Evolutionary conservation across 2,113 vertebrate species (phyloP).

Genomic region (Strix aluco): DNA sequence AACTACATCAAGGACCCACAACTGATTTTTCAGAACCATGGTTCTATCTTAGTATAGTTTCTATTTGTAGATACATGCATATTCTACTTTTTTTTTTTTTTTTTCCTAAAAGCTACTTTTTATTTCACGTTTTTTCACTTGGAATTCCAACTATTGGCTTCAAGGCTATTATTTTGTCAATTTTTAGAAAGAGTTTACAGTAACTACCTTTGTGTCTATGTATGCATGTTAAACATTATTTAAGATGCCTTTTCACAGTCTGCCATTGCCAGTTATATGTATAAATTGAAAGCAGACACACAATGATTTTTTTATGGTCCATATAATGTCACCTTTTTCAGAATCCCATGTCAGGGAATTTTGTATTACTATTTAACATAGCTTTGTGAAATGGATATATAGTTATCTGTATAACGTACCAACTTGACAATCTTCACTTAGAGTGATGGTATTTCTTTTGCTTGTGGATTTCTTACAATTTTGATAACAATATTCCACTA

Average conservation of each 20-base stretch:
- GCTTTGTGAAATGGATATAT: not conserved
- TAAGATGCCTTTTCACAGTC: not conserved
- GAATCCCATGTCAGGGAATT: not conserved
- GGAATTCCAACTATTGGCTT: not conserved
- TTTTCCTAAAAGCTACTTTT: not conserved
- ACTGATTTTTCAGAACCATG: not conserved
- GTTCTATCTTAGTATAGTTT: not conserved
- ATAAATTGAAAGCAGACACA: not conserved
- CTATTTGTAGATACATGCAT: not conserved
- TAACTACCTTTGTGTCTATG: not conserved
- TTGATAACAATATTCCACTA: not conserved
- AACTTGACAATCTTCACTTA: not conserved
- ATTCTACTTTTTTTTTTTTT: not conserved
- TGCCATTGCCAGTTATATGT: not conserved
- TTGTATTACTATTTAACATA: not conserved
- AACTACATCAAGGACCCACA: not conserved
- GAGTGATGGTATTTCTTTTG: not conserved
- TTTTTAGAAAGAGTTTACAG: not conserved
- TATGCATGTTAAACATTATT: not conserved
- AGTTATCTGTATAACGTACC: not conserved
- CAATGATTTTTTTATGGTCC: not conserved
- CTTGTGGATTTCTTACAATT: not conserved
- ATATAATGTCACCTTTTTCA: not conserved
- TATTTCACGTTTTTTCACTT: not conserved
- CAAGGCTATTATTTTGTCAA: not conserved